Evolutionary conservation across 64 coral and sea anemone species (phyloP), one percentile per base, ranked within the genome.

Genomic region (Pocillopora damicornis): DNA sequence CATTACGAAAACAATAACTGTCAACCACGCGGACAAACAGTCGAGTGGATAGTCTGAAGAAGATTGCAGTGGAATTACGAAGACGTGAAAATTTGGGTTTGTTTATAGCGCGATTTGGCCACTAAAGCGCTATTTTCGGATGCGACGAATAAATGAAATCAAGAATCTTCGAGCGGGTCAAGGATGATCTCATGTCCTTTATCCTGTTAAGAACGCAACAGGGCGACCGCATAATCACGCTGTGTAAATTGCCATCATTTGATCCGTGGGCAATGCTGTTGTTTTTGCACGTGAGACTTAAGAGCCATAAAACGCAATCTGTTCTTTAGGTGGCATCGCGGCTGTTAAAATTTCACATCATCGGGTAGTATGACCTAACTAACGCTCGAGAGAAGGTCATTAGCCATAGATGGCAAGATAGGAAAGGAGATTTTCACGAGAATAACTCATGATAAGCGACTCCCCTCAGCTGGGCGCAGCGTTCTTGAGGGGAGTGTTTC

Each of bases 1-100:
- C 81, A 85, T 85, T 85, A 85, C 81, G 65, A 85, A 85, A 85
- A 85, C 81, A 85, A 85, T 85, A 85, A 85, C 81, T 85, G 81
- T 85, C 81, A 85, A 58, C 42, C 58, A 22, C 65, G 64, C 25
- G 38, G 37, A 85, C 63, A 85, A 85, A 85, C 64, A 37, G 35
- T 67, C 36, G 63, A 67, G 80, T 83, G 80, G 80, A 83, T 51
- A 83, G 37, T 63, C 35, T 83, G 80, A 66, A 68, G 60, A 63
- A 83, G 62, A 68, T 72, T 85, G 80, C 64, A 16, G 17, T 12
- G 64, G 18, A 72, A 73, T 85, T 73, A 72, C 11, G 81, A 85
- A 3, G 38, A 73, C 16, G 38, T 18, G 11, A 35, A 68, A 51
- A 66, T 11, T 66, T 18, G 11, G 16, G 20, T 12, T 58, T 72